phyloP scores from a whole-genome alignment of 2,888 invertebrate species.

The Catotricha subobsoleta region DNA sequence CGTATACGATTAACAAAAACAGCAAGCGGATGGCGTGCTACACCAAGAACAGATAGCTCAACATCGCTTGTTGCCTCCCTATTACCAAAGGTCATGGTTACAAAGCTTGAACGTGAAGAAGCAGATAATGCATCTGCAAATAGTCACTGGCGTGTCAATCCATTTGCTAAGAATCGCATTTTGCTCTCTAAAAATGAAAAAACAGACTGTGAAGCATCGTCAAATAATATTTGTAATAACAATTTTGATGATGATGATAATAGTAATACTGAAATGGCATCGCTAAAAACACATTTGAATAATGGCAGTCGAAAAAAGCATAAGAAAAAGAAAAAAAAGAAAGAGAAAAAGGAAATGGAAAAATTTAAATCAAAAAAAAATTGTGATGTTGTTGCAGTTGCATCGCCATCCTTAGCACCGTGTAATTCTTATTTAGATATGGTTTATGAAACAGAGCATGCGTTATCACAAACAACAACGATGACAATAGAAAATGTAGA shows the following conservation, averaged over 20 bases:
- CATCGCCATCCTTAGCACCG: neutral
- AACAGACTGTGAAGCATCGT: neutral
- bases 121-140: neutral
- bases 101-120: constrained; percentile 20
- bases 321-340: constrained; percentile 13
- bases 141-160: constrained; percentile 3
- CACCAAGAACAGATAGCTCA: constrained; percentile 51
- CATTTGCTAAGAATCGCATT: constrained; percentile 3
- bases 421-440: too few relatives aligned
- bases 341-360: constrained; percentile 18
- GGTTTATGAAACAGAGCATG: too few relatives aligned
- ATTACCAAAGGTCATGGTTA: constrained; percentile 29
- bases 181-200: neutral
- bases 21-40: constrained; percentile 62
- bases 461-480: neutral
- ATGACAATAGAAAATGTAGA: neutral
- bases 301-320: neutral
- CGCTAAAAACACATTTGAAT: neutral
- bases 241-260: neutral
- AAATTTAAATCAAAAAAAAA: constrained; percentile 15
- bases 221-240: neutral
- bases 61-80: constrained; percentile 15
- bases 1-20: constrained; percentile 69
- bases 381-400: constrained; percentile 9
- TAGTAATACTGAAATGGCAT: neutral